Conservation (phyloP, 2,113 vertebrate species). For the Tamias sibiricus region DNA sequence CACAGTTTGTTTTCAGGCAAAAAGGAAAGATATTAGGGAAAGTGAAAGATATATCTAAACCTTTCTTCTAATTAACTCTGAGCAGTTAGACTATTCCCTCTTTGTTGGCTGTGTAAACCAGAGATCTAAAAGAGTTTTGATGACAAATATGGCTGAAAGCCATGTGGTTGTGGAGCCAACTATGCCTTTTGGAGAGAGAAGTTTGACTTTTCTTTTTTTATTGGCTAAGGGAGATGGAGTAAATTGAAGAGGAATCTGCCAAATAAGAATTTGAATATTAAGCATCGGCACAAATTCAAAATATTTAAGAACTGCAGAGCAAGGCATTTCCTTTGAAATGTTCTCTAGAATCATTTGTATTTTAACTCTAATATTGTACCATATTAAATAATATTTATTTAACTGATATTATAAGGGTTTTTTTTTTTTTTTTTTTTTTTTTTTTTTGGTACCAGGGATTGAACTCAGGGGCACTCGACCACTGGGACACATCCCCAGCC, state of each 20-base stretch:
- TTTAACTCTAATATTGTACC: neutral
- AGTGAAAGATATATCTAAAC: neutral
- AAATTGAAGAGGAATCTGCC: constrained; percentile 50
- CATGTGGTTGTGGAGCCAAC: neutral
- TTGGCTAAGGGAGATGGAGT: constrained; percentile 35
- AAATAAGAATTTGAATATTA: constrained; percentile 66
- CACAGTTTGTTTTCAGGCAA: neutral
- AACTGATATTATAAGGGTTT: neutral
- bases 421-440: neutral
- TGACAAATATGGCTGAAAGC: constrained; percentile 36
- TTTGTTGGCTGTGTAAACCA: neutral
- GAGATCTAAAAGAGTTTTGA: constrained; percentile 39
- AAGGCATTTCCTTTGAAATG: constrained; percentile 59
- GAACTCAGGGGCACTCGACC: no score
- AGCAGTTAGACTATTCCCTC: neutral
- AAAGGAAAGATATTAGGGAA: neutral
- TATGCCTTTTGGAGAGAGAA: constrained; percentile 27
- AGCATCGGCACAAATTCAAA: constrained; percentile 59
- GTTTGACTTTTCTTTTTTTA: constrained; percentile 29
- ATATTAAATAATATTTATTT: neutral
- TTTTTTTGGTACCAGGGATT: neutral
- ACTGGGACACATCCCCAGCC: no score
- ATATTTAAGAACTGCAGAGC: constrained; percentile 37
- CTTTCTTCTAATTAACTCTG: neutral
- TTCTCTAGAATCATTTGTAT: neutral